Evolutionary conservation across 2,888 invertebrate genomes (phyloP).

Genomic region (Pseudolycoriella hygida): DNA sequence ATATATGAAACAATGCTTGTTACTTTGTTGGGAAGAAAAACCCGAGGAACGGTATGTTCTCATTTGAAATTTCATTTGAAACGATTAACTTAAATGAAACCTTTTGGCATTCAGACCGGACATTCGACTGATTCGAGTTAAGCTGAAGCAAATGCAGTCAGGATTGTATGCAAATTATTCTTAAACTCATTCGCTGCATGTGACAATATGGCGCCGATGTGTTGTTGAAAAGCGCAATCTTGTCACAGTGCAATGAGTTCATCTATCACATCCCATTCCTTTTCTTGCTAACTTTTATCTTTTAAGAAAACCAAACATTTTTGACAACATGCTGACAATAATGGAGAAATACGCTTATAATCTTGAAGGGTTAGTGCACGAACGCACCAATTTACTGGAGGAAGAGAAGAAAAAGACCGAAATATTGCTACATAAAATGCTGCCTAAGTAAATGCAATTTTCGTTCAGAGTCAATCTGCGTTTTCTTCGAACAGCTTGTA

Average conservation of each 20-base stretch:
- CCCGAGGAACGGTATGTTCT: constrained; percentile 38
- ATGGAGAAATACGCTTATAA: constrained; percentile 86
- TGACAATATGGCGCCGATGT: too few relatives aligned
- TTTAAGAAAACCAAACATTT: constrained; percentile 61
- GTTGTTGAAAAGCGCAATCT: too few relatives aligned
- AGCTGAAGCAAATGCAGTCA: constrained; percentile 66
- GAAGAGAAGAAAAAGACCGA: constrained; percentile 78
- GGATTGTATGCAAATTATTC: constrained; percentile 33
- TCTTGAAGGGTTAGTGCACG: constrained; percentile 65
- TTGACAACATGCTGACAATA: constrained; percentile 77
- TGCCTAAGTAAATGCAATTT: constrained; percentile 46
- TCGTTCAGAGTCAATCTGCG: neutral
- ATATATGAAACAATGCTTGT: constrained; percentile 54
- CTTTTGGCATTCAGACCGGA: constrained; percentile 36
- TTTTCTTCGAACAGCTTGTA: too few relatives aligned
- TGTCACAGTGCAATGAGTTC: too few relatives aligned
- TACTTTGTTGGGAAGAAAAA: constrained; percentile 67
- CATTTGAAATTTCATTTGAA: too few relatives aligned
- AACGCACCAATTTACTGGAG: constrained; percentile 59
- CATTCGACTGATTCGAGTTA: constrained; percentile 51
- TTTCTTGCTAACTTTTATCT: constrained; percentile 2
- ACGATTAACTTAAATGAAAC: too few relatives aligned
- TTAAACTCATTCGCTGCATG: too few relatives aligned
- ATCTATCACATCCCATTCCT: too few relatives aligned
- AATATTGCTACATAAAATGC: constrained; percentile 64